Conservation (phyloP, 2,888 invertebrate genomes). For the Anorthoa munda region DNA sequence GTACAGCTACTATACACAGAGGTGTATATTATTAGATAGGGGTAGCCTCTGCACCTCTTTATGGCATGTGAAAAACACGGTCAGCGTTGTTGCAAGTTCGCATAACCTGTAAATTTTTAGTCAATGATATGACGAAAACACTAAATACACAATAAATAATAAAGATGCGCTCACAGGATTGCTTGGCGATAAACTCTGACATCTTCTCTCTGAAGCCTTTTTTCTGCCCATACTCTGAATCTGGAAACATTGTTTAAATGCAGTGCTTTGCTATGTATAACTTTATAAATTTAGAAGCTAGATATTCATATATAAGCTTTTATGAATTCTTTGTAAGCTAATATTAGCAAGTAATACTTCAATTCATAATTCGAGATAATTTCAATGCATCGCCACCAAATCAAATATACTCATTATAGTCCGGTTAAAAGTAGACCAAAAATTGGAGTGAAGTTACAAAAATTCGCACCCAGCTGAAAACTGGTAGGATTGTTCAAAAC, state of each 20-base stretch:
- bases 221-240: slow-evolving; percentile 67
- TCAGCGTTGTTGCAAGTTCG: neutral
- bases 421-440: too few relatives aligned
- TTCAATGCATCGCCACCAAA: too few relatives aligned
- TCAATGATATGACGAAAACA: neutral
- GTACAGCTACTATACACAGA: neutral
- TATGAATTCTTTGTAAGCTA: neutral
- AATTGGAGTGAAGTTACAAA: too few relatives aligned
- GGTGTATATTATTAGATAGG: neutral
- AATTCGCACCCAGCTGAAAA: too few relatives aligned
- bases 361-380: too few relatives aligned
- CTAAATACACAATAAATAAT: neutral
- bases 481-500: too few relatives aligned
- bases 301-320: neutral
- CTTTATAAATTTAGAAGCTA: neutral
- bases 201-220: slow-evolving; percentile 73
- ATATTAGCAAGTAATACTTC: too few relatives aligned
- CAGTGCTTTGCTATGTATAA: neutral
- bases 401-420: too few relatives aligned
- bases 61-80: neutral
- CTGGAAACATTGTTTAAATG: slow-evolving; percentile 18
- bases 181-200: slow-evolving; percentile 80
- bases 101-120: neutral
- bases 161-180: slow-evolving; percentile 68
- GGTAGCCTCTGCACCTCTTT: neutral